phyloP scores from a whole-genome alignment of 2,113 vertebrate genomes.

The Pithys albifrons region DNA sequence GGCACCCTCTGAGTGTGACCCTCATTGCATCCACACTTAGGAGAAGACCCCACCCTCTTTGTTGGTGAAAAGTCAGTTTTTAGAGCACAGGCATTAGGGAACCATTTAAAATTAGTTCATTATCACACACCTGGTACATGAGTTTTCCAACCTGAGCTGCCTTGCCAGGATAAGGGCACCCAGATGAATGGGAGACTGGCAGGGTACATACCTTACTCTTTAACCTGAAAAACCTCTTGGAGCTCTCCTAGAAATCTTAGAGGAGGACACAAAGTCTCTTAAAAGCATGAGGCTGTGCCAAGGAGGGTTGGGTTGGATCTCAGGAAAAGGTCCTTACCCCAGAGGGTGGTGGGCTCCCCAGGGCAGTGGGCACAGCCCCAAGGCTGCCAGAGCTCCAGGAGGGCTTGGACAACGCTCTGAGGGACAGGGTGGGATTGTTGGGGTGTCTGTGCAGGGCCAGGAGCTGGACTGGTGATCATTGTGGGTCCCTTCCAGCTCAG shows the following conservation, averaged over 20 bases:
- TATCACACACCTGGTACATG: not conserved
- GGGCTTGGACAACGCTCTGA: not conserved
- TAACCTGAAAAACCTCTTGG: not conserved
- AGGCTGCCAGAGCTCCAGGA: not conserved
- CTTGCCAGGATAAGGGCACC: not conserved
- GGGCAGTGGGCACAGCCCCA: not conserved
- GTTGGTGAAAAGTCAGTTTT: not conserved
- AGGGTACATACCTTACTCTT: not conserved
- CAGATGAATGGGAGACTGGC: not conserved
- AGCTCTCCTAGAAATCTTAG: not conserved
- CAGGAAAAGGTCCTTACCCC: not conserved
- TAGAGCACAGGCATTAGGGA: not conserved
- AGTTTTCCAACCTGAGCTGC: not conserved
- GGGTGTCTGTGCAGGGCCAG: not conserved
- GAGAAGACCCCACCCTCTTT: not conserved
- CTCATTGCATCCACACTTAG: not conserved
- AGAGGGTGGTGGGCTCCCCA: not conserved
- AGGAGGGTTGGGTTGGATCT: rapidly evolving
- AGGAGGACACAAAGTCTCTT: not conserved
- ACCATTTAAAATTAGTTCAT: not conserved
- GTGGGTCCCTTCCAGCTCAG: not conserved
- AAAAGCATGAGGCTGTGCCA: not conserved
- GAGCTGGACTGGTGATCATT: rapidly evolving
- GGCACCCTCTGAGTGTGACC: not conserved
- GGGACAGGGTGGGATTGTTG: not conserved